Evolutionary conservation across 2,888 invertebrate species (phyloP), one percentile per base, ranked within the genome.

Genomic region (Drosophila helvetica): DNA sequence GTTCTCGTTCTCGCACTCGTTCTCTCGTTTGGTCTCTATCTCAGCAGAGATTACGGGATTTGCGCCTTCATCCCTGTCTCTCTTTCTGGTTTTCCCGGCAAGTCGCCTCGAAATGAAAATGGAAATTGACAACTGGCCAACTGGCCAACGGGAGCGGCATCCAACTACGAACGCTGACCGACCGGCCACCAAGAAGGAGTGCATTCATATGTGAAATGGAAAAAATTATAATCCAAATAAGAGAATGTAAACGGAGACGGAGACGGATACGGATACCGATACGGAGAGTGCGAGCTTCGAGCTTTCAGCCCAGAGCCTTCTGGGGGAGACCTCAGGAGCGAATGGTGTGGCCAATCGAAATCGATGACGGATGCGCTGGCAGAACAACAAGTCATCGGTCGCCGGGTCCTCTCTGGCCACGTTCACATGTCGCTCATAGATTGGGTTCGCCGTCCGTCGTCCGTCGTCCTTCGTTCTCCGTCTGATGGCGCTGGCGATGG

Each of bases 151-250:
- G 38, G 8, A 42, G 52, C 9, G 38, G 38, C 12, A 57, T 33
- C 43, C 45, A 22, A 56, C 19, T 22, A 50, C 18, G 52, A 30
- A 58, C 15, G 30, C 27, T 50, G 53, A 66, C 68, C 72, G 38
- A 64, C 54, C 45, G 62, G 64, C 68, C 72, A 72, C 62, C 75
- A 79, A 76, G 85, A 77, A 57, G 77, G 63, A 88, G 84, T 74
- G 86, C 90, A 89, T 84, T 90, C 90, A 88, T 80, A 89, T 90
- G 90, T 90, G 90, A 90, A 89, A 90, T 90, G 85, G 85, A 89
- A 83, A 53, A 89, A 86, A 90, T 87, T 90, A 90, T 89, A 89
- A 89, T 89, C 88, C 89, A 83, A 86, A 85, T 85, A 88, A 86
- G 84, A 77, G 79, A 82, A 87, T 80, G 87, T 85, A 82, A 78